Evolutionary conservation across 92 coral and sea anemone genomes (phyloP), one percentile per base, ranked within the genome.

Genomic region (Siderastrea radians): DNA sequence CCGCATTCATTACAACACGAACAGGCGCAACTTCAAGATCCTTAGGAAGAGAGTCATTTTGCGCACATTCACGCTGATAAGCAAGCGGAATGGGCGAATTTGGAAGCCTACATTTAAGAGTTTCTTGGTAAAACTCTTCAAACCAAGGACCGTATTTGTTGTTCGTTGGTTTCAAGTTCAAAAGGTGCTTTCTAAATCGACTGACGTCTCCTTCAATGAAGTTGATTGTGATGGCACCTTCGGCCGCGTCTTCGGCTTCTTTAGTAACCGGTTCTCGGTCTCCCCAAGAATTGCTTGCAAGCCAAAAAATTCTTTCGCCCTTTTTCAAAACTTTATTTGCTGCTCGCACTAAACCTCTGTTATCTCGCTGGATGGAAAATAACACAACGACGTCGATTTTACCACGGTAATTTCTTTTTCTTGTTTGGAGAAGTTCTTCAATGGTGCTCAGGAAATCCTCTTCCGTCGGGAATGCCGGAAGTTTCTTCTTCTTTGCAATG

Each of bases 221-320:
- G 76, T 87, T 94, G 45, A 95, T 79, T 3, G 98, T 95, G 64
- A 95, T 82, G 4, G 98, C 90, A 2, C 98, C 98, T 43, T 83
- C 89, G 2, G 95, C 96, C 1, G 84, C 94, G 16, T 46, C 19
- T 73, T 86, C 95, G 72, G 79, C 75, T 0, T 91, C 93, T 46
- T 51, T 79, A 3, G 94, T 95, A 17, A 94, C 96, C 65, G 89
- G 93, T 73, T 86, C 89, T 19, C 98, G 89, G 38, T 90, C 93
- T 65, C 98, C 92, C 98, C 98, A 95, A 10, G 94, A 94, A 64
- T 94, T 94, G 60, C 96, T 95, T 14, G 95, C 98, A 49, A 95
- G 54, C 98, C 98, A 95, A 78, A 95, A 86, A 6, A 80, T 93
- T 51, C 86, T 82, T 44, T 92, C 93, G 65, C 86, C 87, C 38